Conservation (phyloP, 2,797 vertebrate species). For the Anolis apletophallus region DNA sequence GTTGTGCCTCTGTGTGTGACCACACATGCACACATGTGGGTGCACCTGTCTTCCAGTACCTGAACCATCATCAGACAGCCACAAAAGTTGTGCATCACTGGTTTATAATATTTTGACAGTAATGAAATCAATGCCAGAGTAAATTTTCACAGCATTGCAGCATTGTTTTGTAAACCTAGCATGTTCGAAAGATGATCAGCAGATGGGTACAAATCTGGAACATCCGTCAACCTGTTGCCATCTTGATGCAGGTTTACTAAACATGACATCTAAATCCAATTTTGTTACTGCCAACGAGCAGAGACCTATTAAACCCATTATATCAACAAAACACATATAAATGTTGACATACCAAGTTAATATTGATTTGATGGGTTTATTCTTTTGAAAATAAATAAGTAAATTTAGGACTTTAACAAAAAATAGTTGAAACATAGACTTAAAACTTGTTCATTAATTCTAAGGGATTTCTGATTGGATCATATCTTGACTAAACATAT, state of each 20-base stretch:
- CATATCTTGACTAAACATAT: neutral
- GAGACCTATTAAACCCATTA: no score
- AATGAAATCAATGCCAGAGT: neutral
- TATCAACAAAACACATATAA: no score
- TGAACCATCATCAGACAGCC: no score
- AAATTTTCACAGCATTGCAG: neutral
- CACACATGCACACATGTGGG: no score
- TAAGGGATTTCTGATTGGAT: neutral
- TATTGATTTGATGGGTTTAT: no score
- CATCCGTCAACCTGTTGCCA: neutral
- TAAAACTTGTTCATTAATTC: neutral
- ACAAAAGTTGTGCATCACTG: no score
- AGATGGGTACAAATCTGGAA: constrained; percentile 3
- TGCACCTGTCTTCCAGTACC: no score
- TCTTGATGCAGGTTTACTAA: neutral
- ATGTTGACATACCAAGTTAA: no score
- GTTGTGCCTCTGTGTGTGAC: no score
- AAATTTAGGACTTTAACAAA: neutral
- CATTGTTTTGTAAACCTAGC: neutral
- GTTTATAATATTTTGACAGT: neutral
- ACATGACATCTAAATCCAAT: neutral
- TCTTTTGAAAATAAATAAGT: no score
- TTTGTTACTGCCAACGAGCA: no score
- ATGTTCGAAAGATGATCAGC: neutral
- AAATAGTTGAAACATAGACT: neutral